Conservation (phyloP, 2,113 vertebrate species). For the Sturnus vulgaris region DNA sequence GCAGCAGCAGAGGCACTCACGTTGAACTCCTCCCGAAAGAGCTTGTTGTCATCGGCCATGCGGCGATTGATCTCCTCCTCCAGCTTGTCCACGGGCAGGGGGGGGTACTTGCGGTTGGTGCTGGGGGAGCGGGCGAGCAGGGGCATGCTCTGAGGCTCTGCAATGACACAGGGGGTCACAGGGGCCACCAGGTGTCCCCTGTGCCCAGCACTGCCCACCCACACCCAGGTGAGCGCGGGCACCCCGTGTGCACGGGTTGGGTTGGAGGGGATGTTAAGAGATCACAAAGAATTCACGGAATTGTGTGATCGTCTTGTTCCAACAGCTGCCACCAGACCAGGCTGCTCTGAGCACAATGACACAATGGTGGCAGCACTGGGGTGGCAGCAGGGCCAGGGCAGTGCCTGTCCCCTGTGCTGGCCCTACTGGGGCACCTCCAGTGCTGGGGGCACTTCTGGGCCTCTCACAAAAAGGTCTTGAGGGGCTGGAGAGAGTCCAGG, state of each 20-base stretch:
- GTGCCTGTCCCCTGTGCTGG: background rate
- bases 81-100: conserved; percentile 91
- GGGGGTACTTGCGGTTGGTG: conserved; percentile 97
- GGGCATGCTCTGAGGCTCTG: conserved; percentile 96
- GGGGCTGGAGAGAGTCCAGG: rapidly evolving
- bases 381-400: background rate
- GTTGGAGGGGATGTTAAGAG: background rate
- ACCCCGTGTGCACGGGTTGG: rapidly evolving
- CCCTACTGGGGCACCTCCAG: background rate
- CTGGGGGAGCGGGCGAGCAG: conserved; percentile 95
- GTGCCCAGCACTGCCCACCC: background rate
- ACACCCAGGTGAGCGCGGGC: rapidly evolving
- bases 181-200: background rate
- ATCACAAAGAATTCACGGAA: no score
- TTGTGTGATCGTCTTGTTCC: no score
- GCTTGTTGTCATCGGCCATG: conserved; percentile 98
- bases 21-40: conserved; percentile 97
- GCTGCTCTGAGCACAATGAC: background rate
- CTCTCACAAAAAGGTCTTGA: rapidly evolving
- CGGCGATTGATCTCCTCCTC: conserved; percentile 98
- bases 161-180: background rate
- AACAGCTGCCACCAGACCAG: background rate
- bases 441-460: rapidly evolving
- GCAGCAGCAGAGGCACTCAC: conserved; percentile 73
- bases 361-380: background rate